Conservation (phyloP, 2,113 vertebrate genomes). For the Lontra canadensis region DNA sequence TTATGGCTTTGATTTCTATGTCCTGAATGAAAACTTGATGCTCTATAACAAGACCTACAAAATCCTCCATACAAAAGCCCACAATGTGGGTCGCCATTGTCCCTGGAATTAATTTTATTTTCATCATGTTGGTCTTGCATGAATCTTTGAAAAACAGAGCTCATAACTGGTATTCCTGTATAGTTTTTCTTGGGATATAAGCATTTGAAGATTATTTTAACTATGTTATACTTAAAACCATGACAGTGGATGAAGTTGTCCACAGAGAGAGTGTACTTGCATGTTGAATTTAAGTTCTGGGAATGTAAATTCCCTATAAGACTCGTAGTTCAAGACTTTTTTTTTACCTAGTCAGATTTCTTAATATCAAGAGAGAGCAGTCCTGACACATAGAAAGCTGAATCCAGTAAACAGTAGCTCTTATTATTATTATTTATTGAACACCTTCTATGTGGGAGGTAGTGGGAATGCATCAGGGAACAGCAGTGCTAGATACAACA, state of each 20-base stretch:
- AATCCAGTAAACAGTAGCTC: neutral
- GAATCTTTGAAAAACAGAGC: slow-evolving; percentile 1
- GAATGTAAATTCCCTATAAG: neutral
- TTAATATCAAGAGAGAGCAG: neutral
- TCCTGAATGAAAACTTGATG: neutral
- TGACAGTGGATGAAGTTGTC: neutral
- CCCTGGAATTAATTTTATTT: neutral
- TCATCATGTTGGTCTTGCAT: neutral
- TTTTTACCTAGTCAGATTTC: neutral
- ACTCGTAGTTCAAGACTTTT: neutral
- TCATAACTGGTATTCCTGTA: neutral
- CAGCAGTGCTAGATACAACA: neutral
- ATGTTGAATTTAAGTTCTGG: neutral
- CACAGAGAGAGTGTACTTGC: neutral
- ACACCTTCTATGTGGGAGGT: neutral
- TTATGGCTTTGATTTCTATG: neutral
- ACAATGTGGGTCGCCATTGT: neutral
- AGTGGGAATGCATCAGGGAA: neutral
- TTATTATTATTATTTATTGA: neutral
- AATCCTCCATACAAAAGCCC: neutral
- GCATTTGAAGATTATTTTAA: neutral
- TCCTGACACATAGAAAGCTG: neutral
- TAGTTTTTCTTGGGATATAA: neutral
- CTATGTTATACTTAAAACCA: neutral
- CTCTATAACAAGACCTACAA: neutral